These are phyloP conservation scores for Anthopleura sola DNA, from an alignment of 64 coral and sea anemone species.

Conservation along the genomic window DNA sequence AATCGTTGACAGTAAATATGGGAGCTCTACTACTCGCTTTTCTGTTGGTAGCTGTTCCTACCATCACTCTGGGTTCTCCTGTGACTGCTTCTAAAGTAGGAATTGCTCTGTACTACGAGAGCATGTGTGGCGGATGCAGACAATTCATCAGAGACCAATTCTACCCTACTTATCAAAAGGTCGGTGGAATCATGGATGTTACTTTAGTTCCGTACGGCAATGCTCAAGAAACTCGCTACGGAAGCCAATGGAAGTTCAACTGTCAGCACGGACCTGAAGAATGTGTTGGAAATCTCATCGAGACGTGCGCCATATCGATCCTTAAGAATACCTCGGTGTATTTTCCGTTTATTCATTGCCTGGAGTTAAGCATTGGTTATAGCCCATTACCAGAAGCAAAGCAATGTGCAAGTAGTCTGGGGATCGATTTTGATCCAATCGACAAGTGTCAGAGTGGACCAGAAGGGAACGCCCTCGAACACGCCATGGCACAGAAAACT, in stretches of 20 bases:
- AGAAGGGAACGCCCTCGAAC: conserved; percentile 64
- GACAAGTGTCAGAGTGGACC: conserved; percentile 48
- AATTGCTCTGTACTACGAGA: conserved; percentile 62
- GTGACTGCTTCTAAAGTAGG: conserved; percentile 35
- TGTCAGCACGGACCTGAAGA: conserved; percentile 72
- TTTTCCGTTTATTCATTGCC: conserved; percentile 76
- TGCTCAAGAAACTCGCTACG: conserved; percentile 25
- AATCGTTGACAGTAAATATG: not conserved
- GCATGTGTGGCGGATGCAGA: conserved; percentile 58
- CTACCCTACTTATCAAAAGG: conserved; percentile 59
- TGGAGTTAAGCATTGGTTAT: conserved; percentile 25
- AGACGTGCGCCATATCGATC: conserved; percentile 64
- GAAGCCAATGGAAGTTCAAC: conserved; percentile 41
- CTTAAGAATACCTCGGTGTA: conserved; percentile 33
- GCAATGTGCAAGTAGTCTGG: conserved; percentile 30
- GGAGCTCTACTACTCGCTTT: not conserved
- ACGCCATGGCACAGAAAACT: conserved; percentile 72
- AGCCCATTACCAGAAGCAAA: conserved; percentile 17
- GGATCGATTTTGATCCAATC: conserved; percentile 63
- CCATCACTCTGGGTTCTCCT: not conserved
- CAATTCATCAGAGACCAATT: conserved; percentile 51
- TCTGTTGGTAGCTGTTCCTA: not conserved
- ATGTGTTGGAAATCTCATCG: conserved; percentile 74
- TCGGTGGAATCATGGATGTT: conserved; percentile 73
- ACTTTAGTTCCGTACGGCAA: conserved; percentile 76